A percentile compares a stretch with the other conserved stretches of the same genome.
Conservation (phyloP, 2,797 vertebrate genomes). For the Linurgus olivaceus region DNA sequence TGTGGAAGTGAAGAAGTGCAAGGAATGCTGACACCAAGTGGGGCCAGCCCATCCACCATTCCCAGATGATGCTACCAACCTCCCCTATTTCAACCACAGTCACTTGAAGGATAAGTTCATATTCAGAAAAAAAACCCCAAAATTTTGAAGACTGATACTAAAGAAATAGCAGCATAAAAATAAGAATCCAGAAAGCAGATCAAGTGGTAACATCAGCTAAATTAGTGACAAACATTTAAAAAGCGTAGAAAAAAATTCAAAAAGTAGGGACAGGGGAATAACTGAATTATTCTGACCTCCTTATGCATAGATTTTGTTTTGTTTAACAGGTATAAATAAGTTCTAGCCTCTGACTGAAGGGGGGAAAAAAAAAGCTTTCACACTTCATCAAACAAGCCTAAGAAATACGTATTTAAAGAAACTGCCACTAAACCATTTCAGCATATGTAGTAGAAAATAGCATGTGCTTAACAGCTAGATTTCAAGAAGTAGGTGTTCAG, state of each 20-base stretch:
- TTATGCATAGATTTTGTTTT: conserved; percentile 43
- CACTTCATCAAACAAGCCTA: conserved; percentile 38
- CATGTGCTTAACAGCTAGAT: conserved; percentile 21
- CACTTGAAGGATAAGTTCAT: not conserved
- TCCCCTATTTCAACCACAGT: not conserved
- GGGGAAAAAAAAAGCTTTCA: not conserved
- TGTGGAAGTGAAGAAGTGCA: not conserved
- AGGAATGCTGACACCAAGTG: not conserved
- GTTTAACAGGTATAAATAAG: conserved; percentile 54
- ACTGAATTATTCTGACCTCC: conserved; percentile 29
- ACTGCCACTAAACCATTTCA: conserved; percentile 42
- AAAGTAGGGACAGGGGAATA: conserved; percentile 8
- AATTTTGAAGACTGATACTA: not conserved
- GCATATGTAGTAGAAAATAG: conserved; percentile 35
- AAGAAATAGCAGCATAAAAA: not conserved
- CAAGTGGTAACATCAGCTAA: not conserved
- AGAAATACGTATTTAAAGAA: conserved; percentile 51
- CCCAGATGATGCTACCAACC: not conserved
- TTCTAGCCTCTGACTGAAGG: conserved; percentile 43
- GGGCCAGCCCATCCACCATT: not conserved
- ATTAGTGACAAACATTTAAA: not conserved
- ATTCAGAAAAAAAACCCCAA: not conserved
- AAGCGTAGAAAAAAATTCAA: conserved; percentile 1
- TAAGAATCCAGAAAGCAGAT: conserved; percentile 1
- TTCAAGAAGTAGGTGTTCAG: conserved; percentile 52